Base-by-base conservation (phyloP, 2,113 vertebrate genomes). In the Chaetorhynchus papuensis region DNA sequence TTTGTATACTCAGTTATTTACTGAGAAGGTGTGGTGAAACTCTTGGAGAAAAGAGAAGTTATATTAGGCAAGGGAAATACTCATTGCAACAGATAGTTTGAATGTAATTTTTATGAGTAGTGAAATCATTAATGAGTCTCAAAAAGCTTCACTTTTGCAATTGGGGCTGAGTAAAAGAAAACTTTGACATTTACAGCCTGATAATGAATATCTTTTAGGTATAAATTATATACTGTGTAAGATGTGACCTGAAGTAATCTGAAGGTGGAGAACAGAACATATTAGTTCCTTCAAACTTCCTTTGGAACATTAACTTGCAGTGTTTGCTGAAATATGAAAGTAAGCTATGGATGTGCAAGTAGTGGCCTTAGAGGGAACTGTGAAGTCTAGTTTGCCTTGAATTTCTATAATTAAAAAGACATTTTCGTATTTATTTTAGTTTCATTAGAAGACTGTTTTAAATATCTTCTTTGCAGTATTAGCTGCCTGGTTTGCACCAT, bases 11-110 rank as follows among this genome's bases (percentile, higher is more conserved):
- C 52, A 17, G 54, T 85, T 95, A 74, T 91, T 95, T 90, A 45
- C 80, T 57, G 53, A 94, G 69, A 49, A 95, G 83, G 74, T 91
- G 91, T 91, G 94, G 87, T 84, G 80, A 92, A 94, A 93, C 28
- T 68, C 45, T 27, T 60, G 45, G 22, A 76, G 83, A 53, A 94
- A 87, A 84, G 89, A 53, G 89, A 94, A 95, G 72, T 52, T 92
- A 8, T 70, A 10, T 63, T 66, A 71, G 65, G 74, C 78, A 94
- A 59, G 91, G 84, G 87, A 87, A 96, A 42, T 65, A 35, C 24
- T 87, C 19, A 42, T 89, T 95, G 78, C 87, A 87, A 68, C 84
- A 95, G 74, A 89, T 69, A 57, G 45, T 76, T 77, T 87, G 37
- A 64, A 56, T 91, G 49, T 76, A 76, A 26, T 83, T 94, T 87